Evolutionary conservation across 1,140 invertebrate genomes (phyloP).

Genomic region (Scaptomyza pallida): DNA sequence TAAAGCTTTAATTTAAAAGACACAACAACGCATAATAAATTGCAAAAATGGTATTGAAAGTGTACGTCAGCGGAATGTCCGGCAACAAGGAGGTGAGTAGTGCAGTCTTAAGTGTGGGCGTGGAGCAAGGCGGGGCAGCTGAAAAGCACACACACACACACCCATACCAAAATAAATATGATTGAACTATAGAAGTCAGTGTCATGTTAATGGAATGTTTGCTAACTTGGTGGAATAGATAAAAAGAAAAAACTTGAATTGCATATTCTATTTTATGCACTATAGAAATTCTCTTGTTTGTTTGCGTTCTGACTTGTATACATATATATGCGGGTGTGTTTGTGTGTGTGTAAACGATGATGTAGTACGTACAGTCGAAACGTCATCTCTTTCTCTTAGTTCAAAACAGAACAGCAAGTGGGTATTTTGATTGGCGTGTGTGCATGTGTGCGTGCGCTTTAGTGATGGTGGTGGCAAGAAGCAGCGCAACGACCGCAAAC

Average conservation of each 20-base stretch:
- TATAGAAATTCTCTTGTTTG: conserved; percentile 56
- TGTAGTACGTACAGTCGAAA: conserved; percentile 73
- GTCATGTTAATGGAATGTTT: conserved; percentile 77
- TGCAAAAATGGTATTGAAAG: conserved; percentile 92
- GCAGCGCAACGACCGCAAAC: conserved; percentile 71
- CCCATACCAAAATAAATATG: background rate
- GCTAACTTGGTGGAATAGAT: conserved; percentile 43
- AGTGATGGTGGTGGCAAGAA: conserved; percentile 74
- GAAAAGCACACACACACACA: conserved; percentile 7
- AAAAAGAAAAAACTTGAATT: conserved; percentile 32
- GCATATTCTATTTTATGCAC: conserved; percentile 53
- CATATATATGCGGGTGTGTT: background rate
- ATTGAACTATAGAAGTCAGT: conserved; percentile 38
- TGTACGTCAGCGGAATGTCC: conserved; percentile 95
- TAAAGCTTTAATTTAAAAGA: conserved; percentile 49
- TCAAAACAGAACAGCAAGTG: conserved; percentile 69
- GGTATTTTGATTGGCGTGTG: conserved; percentile 63
- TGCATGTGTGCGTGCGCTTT: conserved; percentile 47
- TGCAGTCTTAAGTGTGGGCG: conserved; percentile 25
- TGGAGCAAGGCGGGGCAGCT: conserved; percentile 37
- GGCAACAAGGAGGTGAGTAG: conserved; percentile 93
- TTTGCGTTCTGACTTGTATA: conserved; percentile 14
- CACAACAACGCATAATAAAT: conserved; percentile 35
- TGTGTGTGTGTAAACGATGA: conserved; percentile 44
- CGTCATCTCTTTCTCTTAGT: conserved; percentile 52